These are phyloP conservation scores for Heliothis subflexa DNA, from an alignment of 1,140 invertebrate species.

Conservation along the genomic window DNA sequence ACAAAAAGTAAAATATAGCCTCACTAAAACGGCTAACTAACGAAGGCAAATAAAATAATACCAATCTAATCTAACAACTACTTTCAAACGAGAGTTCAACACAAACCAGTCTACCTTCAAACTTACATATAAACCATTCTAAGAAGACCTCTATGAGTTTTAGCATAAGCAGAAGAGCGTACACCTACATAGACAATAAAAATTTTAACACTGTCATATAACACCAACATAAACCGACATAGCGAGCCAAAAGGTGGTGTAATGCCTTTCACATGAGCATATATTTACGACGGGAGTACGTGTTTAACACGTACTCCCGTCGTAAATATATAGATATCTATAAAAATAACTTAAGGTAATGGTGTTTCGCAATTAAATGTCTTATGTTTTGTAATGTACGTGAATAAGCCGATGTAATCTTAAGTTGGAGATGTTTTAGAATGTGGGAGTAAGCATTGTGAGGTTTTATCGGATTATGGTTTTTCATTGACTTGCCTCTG, in stretches of 20 bases:
- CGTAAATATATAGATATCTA: constrained; percentile 30
- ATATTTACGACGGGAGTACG: too few species aligned
- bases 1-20: too few species aligned
- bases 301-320: constrained; percentile 42
- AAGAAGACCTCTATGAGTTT: constrained; percentile 11
- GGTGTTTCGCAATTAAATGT: constrained; percentile 36
- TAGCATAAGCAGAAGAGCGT: constrained; percentile 12
- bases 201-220: constrained; percentile 47
- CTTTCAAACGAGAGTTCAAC: constrained; percentile 20
- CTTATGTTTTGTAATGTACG: not conserved
- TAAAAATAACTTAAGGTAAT: constrained; percentile 41
- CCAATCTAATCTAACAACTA: constrained; percentile 18
- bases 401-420: constrained; percentile 3
- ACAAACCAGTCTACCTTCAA: not conserved
- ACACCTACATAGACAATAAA: constrained; percentile 52
- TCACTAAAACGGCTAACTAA: not conserved
- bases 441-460: not conserved
- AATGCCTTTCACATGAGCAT: constrained; percentile 51
- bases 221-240: constrained; percentile 1
- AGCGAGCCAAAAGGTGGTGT: constrained; percentile 27
- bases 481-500: too few species aligned
- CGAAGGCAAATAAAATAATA: constrained; percentile 10
- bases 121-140: not conserved
- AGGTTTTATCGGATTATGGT: too few species aligned
- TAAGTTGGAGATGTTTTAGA: not conserved